A percentile compares a stretch with the other conserved stretches of the same genome.
Evolutionary conservation across 2,797 vertebrate genomes (phyloP).

Genomic region (Hoplostethus mediterraneus): DNA sequence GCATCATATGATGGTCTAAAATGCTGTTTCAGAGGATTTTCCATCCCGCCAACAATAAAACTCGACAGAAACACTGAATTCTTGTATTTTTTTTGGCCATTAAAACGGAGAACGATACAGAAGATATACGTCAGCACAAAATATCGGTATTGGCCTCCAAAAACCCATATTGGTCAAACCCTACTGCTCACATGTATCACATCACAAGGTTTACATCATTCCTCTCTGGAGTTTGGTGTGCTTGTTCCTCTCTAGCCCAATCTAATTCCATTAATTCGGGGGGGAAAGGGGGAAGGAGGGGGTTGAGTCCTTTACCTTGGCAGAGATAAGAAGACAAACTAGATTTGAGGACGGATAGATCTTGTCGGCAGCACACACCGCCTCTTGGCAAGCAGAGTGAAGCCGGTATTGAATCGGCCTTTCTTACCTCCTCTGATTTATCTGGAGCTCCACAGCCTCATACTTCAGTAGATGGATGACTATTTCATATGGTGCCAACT

Average conservation of each 20-base stretch:
- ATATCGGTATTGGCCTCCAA: constrained; percentile 27
- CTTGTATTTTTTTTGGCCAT: too few species aligned
- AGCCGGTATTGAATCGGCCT: constrained; percentile 70
- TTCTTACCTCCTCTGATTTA: constrained; percentile 77
- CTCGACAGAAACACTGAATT: too few species aligned
- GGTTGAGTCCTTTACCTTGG: constrained; percentile 65
- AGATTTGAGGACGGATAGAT: constrained; percentile 76
- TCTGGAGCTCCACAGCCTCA: constrained; percentile 70
- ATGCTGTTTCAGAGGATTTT: too few species aligned
- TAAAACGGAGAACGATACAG: too few species aligned
- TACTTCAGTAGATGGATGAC: constrained; percentile 79
- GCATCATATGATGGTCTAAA: too few species aligned
- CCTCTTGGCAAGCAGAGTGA: constrained; percentile 73
- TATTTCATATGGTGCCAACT: constrained; percentile 77
- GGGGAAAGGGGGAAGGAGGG: constrained; percentile 29
- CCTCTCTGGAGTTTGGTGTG: constrained; percentile 12
- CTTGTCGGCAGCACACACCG: constrained; percentile 71
- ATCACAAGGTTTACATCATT: constrained; percentile 10
- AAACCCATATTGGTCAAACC: constrained; percentile 23
- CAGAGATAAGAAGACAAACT: constrained; percentile 77
- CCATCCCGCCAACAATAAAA: too few species aligned
- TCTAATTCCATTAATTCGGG: constrained; percentile 67
- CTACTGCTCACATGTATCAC: constrained; percentile 13
- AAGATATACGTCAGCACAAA: constrained; percentile 3
- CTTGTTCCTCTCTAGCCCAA: constrained; percentile 29